Conservation (phyloP, 2,797 vertebrate species). For the Protonibea diacanthus region DNA sequence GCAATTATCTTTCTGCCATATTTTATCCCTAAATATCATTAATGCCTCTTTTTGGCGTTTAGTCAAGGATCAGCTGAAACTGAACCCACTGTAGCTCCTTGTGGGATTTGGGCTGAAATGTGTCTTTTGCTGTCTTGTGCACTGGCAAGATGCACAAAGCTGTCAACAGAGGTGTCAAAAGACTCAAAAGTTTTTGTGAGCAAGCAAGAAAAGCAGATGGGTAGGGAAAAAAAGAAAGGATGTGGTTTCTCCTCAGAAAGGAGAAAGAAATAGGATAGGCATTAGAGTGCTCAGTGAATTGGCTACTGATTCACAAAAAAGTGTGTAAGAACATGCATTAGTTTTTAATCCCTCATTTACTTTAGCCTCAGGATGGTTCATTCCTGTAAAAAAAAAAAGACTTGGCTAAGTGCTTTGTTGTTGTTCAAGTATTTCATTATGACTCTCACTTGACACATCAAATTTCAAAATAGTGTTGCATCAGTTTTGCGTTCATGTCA, state of each 20-base stretch:
- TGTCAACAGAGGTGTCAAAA: slow-evolving; percentile 72
- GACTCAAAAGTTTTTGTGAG: slow-evolving; percentile 51
- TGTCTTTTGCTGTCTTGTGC: slow-evolving; percentile 49
- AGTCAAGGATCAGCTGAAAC: slow-evolving; percentile 33
- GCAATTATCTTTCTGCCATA: neutral
- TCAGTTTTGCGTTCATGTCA: slow-evolving; percentile 27
- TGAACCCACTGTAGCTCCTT: slow-evolving; percentile 38
- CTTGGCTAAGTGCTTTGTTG: slow-evolving; percentile 18
- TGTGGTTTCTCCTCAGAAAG: slow-evolving; percentile 22
- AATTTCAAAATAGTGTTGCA: slow-evolving; percentile 27
- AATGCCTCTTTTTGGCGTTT: slow-evolving; percentile 2
- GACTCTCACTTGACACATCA: slow-evolving; percentile 13
- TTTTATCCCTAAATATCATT: neutral
- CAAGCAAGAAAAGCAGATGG: slow-evolving; percentile 59
- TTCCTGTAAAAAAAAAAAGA: neutral
- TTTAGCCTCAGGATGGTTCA: slow-evolving; percentile 3
- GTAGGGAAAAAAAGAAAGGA: slow-evolving; percentile 35
- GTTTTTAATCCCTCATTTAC: slow-evolving; percentile 14
- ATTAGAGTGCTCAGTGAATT: slow-evolving; percentile 1
- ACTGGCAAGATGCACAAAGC: slow-evolving; percentile 53
- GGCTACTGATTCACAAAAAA: slow-evolving; percentile 7
- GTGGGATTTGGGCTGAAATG: slow-evolving; percentile 50
- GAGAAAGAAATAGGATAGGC: slow-evolving; percentile 36
- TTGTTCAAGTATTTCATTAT: slow-evolving; percentile 6
- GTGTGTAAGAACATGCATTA: slow-evolving; percentile 3